phyloP scores from a whole-genome alignment of 2,888 invertebrate genomes.

The Perithous albicinctus region DNA sequence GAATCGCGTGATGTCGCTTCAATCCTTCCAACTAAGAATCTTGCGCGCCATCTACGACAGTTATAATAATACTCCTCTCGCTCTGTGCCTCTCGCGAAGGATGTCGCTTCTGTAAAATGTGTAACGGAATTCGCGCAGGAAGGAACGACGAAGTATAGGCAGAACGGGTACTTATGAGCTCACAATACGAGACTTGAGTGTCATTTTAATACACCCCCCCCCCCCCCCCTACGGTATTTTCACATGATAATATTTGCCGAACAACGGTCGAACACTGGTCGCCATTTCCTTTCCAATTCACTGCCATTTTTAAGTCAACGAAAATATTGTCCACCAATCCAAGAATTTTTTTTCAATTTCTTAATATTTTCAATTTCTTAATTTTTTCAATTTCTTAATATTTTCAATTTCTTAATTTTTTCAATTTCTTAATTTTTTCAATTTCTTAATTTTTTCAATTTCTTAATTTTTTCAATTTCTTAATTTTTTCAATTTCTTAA shows the following conservation, averaged over 20 bases:
- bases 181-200: neutral
- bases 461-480: too few relatives aligned
- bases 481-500: too few relatives aligned
- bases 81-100: conserved; percentile 29
- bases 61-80: conserved; percentile 61
- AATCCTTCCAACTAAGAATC: neutral
- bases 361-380: too few relatives aligned
- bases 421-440: too few relatives aligned
- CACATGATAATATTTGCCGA: neutral
- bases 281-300: neutral
- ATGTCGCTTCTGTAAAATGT: conserved; percentile 36
- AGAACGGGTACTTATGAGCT: neutral
- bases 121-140: conserved; percentile 59
- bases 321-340: too few relatives aligned
- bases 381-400: too few relatives aligned
- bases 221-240: too few relatives aligned
- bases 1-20: conserved; percentile 56
- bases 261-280: neutral
- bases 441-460: too few relatives aligned
- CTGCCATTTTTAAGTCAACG: neutral
- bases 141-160: conserved; percentile 18
- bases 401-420: too few relatives aligned
- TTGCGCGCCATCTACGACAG: conserved; percentile 56
- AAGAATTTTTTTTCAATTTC: too few relatives aligned
- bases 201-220: neutral